Base-by-base conservation (phyloP, 2,888 invertebrate species). In the Clistopyga incitator region DNA sequence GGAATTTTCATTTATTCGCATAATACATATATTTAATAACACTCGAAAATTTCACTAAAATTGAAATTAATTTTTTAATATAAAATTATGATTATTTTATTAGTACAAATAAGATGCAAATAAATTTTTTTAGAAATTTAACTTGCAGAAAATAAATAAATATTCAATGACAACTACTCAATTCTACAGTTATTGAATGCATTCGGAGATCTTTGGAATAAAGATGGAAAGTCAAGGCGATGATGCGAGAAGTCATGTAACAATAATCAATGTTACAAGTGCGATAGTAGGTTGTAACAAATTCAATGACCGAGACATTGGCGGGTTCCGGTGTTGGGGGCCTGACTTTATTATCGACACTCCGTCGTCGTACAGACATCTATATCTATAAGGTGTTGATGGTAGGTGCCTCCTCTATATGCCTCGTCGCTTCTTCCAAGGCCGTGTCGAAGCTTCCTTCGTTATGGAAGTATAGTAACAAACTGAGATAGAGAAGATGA, bases 381-480 rank as follows among this genome's bases (percentile, higher is more conserved):
- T 20, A 65, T 45, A 20, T 42, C 52, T n/a, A 6, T 38, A 75
- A 25, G n/a, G 54, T 54, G 29, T 52, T 61, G 8, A 29, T 42
- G 6, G 20, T 38, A 10, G 29, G 13, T 6, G 13, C 47, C 29
- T 18, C n/a, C n/a, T 64, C 56, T 78, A 52, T 80, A 84, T 81
- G 84, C 74, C 84, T 84, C 84, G 84, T 64, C 81, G 84, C 50
- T 78, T 81, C 78, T 64, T 81, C 70, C 78, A 81, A 70, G 74
- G 72, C 84, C 84, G 84, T 78, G 81, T 81, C 80, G 80, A 70
- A 67, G 65, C 15, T 42, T 18, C 74, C 42, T 61, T 34, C 79
- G 67, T 52, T 68, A 81, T 70, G 68, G 72, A 68, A 80, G 77
- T 54, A 64, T 74, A 84, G 77, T 77, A 78, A 77, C 72, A 25